Conservation (phyloP, 2,797 vertebrate species). For the Scyliorhinus canicula region DNA sequence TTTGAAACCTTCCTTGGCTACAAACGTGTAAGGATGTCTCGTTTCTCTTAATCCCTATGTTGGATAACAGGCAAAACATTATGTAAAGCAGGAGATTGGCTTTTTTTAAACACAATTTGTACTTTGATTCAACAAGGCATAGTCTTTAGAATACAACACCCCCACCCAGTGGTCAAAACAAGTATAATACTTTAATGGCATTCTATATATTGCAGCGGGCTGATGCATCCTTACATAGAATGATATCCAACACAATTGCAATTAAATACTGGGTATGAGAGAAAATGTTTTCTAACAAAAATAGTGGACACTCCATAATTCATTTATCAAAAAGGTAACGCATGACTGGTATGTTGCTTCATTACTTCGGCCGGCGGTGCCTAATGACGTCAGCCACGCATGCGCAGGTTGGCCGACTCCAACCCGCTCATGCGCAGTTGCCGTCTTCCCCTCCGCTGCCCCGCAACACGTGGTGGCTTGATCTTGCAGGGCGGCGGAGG, state of each 20-base stretch:
- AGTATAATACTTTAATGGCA: not conserved
- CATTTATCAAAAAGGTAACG: not conserved
- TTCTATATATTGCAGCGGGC: not conserved
- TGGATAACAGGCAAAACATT: slow-evolving; percentile 38
- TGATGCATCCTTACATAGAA: not conserved
- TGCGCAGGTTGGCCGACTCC: no score
- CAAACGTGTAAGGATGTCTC: slow-evolving; percentile 67
- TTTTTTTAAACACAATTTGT: slow-evolving; percentile 40
- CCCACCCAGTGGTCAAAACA: slow-evolving; percentile 51
- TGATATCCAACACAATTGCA: not conserved
- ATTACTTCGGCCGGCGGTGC: no score
- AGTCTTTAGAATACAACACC: slow-evolving; percentile 42
- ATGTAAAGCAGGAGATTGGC: not conserved
- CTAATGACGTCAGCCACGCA: no score
- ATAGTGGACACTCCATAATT: not conserved
- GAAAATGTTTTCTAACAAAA: not conserved
- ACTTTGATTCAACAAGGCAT: not conserved
- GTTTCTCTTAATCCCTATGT: slow-evolving; percentile 66
- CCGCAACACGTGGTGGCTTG: no score
- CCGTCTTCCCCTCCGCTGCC: no score
- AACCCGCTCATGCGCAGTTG: no score
- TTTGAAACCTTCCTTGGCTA: slow-evolving; percentile 67
- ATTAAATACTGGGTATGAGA: not conserved
- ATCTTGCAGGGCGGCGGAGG: no score
- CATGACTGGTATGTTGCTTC: not conserved